phyloP scores from a whole-genome alignment of 2,797 vertebrate species.

The Carapus acus region DNA sequence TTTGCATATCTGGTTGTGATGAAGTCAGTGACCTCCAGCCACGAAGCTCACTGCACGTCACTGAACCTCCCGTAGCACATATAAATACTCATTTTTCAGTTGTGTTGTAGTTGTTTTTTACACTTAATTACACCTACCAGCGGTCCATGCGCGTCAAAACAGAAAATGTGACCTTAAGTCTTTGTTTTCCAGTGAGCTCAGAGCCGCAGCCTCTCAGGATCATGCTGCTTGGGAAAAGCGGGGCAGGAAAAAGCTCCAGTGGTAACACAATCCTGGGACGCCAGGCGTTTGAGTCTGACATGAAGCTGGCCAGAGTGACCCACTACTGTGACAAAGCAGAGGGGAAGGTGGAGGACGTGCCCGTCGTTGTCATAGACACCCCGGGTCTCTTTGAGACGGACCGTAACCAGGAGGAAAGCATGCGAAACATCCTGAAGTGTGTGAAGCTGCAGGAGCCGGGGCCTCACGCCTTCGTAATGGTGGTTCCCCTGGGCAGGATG shows the following conservation, averaged over 20 bases:
- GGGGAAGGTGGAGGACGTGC: slow-evolving; percentile 11
- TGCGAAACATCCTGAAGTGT: slow-evolving; percentile 50
- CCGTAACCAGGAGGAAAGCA: slow-evolving; percentile 21
- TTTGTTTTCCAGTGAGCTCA: slow-evolving; percentile 11
- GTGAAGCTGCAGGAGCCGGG: slow-evolving; percentile 47
- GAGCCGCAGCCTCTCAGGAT: slow-evolving; percentile 41
- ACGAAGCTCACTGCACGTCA: too few species aligned
- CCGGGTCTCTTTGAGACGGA: slow-evolving; percentile 53
- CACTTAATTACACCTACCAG: too few species aligned
- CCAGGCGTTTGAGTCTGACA: slow-evolving; percentile 45
- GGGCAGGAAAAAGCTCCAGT: slow-evolving; percentile 55
- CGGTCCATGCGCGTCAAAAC: too few species aligned
- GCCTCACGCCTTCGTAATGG: slow-evolving; percentile 55
- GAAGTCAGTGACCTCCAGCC: too few species aligned
- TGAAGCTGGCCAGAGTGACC: slow-evolving; percentile 54
- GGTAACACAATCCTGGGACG: slow-evolving; percentile 62
- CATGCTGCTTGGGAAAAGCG: slow-evolving; percentile 61
- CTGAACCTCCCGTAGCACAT: too few species aligned
- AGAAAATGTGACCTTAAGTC: background rate
- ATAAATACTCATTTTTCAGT: too few species aligned
- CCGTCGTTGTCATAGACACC: slow-evolving; percentile 55
- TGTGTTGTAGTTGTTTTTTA: too few species aligned
- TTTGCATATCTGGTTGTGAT: too few species aligned
- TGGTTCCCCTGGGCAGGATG: slow-evolving; percentile 53
- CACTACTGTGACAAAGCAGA: slow-evolving; percentile 38